phyloP scores from a whole-genome alignment of 2,888 invertebrate species.

The Pseudolycoriella hygida region DNA sequence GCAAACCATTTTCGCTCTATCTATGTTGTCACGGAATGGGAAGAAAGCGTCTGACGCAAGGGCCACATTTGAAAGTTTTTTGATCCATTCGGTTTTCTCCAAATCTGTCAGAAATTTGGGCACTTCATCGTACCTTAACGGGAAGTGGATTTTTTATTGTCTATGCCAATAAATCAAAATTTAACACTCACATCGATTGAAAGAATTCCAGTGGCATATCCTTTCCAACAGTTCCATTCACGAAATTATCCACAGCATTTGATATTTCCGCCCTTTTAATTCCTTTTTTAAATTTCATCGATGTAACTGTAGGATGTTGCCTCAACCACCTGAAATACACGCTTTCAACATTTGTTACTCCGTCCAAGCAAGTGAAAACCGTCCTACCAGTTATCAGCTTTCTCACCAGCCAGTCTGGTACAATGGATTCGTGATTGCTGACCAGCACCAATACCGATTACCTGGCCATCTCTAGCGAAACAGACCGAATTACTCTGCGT shows the following conservation, averaged over 20 bases:
- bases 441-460: constrained; percentile 95
- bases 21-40: constrained; percentile 94
- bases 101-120: constrained; percentile 52
- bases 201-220: constrained; percentile 66
- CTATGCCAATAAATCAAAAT: constrained; percentile 17
- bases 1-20: constrained; percentile 71
- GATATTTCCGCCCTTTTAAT: constrained; percentile 83
- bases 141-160: constrained; percentile 1
- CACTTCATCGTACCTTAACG: constrained; percentile 28
- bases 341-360: too few relatives aligned
- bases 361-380: too few relatives aligned
- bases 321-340: constrained; percentile 49
- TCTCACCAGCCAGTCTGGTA: constrained; percentile 90
- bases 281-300: constrained; percentile 69
- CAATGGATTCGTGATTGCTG: constrained; percentile 98
- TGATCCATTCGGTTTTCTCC: constrained; percentile 51
- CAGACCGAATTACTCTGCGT: constrained; percentile 98
- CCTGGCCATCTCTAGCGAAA: constrained; percentile 68
- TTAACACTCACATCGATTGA: constrained; percentile 48
- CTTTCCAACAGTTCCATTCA: constrained; percentile 75
- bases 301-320: constrained; percentile 70
- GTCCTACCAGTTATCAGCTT: constrained; percentile 76
- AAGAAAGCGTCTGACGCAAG: constrained; percentile 96
- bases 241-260: constrained; percentile 91
- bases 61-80: constrained; percentile 55